phyloP scores from a whole-genome alignment of 2,113 vertebrate genomes.

The Colistium nudipinnis region DNA sequence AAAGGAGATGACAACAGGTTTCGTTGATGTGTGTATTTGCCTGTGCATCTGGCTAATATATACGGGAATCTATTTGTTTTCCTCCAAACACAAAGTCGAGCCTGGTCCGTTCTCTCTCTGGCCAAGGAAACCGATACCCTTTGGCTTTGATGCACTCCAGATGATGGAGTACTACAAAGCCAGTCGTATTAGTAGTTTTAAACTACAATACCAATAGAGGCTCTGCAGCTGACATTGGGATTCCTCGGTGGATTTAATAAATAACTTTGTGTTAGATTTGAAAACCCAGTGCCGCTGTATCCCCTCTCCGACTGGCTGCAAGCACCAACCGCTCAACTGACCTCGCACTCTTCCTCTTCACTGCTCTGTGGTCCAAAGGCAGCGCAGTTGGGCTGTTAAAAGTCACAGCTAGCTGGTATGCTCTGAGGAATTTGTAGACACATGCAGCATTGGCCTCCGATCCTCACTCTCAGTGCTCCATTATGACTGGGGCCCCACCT shows the following conservation, averaged over 20 bases:
- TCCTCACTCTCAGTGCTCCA: constrained; percentile 32
- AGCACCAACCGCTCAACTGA: constrained; percentile 11
- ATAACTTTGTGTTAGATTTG: background rate
- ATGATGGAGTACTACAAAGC: constrained; percentile 40
- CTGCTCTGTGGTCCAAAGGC: constrained; percentile 4
- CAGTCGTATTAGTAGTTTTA: constrained; percentile 28
- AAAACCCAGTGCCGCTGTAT: constrained; percentile 3
- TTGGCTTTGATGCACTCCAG: constrained; percentile 55
- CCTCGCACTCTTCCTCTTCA: constrained; percentile 15
- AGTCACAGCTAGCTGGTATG: constrained; percentile 72
- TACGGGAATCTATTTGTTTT: constrained; percentile 60
- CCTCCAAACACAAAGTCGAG: constrained; percentile 46
- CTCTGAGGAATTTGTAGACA: constrained; percentile 71
- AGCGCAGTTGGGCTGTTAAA: constrained; percentile 47
- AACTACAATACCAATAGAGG: constrained; percentile 5
- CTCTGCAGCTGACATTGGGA: background rate
- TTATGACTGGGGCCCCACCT: constrained; percentile 40
- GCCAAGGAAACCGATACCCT: constrained; percentile 37
- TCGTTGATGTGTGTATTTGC: constrained; percentile 16
- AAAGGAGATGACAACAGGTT: constrained; percentile 21
- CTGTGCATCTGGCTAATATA: constrained; percentile 2
- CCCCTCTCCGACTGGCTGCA: background rate
- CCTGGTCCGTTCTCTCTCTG: constrained; percentile 28
- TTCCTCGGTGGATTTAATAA: constrained; percentile 7
- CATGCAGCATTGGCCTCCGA: constrained; percentile 52